Evolutionary conservation across 2,888 invertebrate species (phyloP).

Genomic region (Agelastica alni): DNA sequence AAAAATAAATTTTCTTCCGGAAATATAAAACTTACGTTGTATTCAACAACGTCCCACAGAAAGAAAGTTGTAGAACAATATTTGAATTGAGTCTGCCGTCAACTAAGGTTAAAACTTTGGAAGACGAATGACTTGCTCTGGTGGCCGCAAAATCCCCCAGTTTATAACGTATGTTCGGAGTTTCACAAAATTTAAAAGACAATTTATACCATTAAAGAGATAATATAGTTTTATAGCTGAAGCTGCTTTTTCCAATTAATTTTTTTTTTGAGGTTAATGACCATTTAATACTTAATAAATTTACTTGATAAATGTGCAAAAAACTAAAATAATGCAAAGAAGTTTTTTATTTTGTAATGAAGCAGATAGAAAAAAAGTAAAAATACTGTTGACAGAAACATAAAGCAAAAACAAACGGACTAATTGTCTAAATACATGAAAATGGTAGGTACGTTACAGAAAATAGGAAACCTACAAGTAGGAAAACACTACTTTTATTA

Average conservation of each 20-base stretch:
- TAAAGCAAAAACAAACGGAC: no score
- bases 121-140: conserved; percentile 45
- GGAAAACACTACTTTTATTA: no score
- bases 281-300: no score
- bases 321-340: neutral
- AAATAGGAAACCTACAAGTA: no score
- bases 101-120: conserved; percentile 15
- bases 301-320: no score
- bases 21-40: conserved; percentile 12
- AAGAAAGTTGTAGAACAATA: conserved; percentile 14
- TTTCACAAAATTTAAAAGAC: conserved; percentile 45
- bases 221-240: conserved; percentile 41
- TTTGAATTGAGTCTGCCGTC: conserved; percentile 19
- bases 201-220: conserved; percentile 45
- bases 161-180: conserved; percentile 39
- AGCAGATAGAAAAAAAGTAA: no score
- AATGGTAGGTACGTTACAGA: no score
- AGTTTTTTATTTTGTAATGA: neutral
- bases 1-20: no score
- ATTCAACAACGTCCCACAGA: neutral
- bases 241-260: conserved; percentile 16
- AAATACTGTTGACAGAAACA: no score
- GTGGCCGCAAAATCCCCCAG: conserved; percentile 14
- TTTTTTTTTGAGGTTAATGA: no score
- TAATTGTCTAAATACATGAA: no score